phyloP scores from a whole-genome alignment of 1,140 invertebrate genomes.

The Doryteuthis pealeii region DNA sequence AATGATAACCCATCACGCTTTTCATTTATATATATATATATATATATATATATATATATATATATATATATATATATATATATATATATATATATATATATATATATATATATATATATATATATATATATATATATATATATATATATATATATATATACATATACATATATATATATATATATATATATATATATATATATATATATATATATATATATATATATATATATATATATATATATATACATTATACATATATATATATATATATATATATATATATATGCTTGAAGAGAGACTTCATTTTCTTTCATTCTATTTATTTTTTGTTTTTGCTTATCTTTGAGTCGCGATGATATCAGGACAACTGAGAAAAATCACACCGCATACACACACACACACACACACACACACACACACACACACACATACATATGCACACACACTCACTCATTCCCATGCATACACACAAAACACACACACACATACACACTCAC shows the following conservation, averaged over 20 bases:
- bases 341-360: too few species aligned
- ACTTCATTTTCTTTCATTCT: too few species aligned
- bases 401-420: neutral
- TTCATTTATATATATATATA: neutral
- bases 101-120: neutral
- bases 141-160: neutral
- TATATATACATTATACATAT: too few species aligned
- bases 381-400: neutral
- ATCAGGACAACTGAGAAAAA: too few species aligned
- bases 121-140: neutral
- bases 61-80: neutral
- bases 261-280: too few species aligned
- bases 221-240: too few species aligned
- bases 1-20: too few species aligned
- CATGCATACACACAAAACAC: neutral
- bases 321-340: too few species aligned
- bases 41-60: neutral
- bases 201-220: too few species aligned
- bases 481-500: neutral
- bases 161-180: too few species aligned
- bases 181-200: too few species aligned
- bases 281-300: neutral
- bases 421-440: neutral
- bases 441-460: neutral
- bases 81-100: neutral